Percentiles rank a stretch among this genome's conserved stretches.
Conservation (phyloP, 2,888 invertebrate genomes). For the Drosophila planitibia region DNA sequence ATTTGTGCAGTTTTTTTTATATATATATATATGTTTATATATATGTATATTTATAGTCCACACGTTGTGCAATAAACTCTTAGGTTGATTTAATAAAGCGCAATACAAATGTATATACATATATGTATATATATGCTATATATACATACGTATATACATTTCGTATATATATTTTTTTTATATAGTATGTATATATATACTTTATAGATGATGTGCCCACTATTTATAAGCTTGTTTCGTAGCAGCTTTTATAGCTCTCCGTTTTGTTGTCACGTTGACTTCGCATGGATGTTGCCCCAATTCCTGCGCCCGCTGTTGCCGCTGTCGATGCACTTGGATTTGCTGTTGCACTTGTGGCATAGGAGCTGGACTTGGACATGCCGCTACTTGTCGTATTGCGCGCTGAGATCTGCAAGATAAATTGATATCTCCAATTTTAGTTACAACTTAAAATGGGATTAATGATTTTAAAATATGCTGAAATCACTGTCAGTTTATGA, state of each 20-base stretch:
- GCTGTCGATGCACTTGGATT: conserved; percentile 31
- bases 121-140: conserved; percentile 25
- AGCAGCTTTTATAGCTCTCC: conserved; percentile 83
- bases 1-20: conserved; percentile 25
- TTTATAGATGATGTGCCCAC: conserved; percentile 26
- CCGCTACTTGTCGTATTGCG: conserved; percentile 54
- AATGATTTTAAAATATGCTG: background rate
- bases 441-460: background rate
- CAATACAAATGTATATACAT: conserved; percentile 43
- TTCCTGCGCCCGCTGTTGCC: conserved; percentile 25
- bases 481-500: background rate
- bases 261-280: conserved; percentile 81
- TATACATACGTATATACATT: conserved; percentile 31
- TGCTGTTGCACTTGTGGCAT: conserved; percentile 25
- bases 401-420: conserved; percentile 70
- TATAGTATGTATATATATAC: conserved; percentile 19
- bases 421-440: background rate
- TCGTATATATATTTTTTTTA: conserved; percentile 16
- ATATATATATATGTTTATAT: background rate
- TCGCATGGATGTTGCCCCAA: conserved; percentile 50
- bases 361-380: conserved; percentile 45
- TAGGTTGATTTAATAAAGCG: conserved; percentile 69
- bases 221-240: conserved; percentile 84
- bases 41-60: conserved; percentile 24
- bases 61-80: conserved; percentile 60